These are phyloP conservation scores for Coreius guichenoti DNA, from an alignment of 2,797 vertebrate species.

Conservation along the genomic window DNA sequence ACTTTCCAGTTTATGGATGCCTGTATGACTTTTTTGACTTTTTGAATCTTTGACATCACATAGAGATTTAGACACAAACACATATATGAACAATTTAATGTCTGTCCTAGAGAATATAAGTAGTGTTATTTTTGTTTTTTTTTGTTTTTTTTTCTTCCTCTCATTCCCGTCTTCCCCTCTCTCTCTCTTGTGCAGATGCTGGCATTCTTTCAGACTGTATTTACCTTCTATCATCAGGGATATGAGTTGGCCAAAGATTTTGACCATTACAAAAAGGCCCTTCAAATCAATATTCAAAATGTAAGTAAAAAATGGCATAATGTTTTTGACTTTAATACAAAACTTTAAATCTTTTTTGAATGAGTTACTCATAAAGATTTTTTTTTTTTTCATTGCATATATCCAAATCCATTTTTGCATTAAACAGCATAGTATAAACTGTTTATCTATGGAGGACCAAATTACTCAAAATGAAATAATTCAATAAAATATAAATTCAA, in stretches of 20 bases:
- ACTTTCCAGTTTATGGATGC: neutral
- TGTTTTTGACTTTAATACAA: neutral
- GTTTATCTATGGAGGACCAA: too few relatives aligned
- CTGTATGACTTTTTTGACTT: neutral
- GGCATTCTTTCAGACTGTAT: conserved; percentile 97
- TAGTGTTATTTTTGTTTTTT: too few relatives aligned
- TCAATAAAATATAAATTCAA: too few relatives aligned
- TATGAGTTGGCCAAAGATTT: conserved; percentile 98
- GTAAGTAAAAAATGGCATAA: conserved; percentile 77
- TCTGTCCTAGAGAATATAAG: neutral
- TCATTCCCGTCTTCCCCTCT: neutral
- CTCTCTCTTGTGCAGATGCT: conserved; percentile 82
- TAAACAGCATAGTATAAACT: too few relatives aligned
- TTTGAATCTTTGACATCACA: neutral
- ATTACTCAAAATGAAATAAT: too few relatives aligned
- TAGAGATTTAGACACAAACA: neutral
- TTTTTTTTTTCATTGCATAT: too few relatives aligned
- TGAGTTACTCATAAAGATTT: too few relatives aligned
- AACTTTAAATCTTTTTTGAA: neutral
- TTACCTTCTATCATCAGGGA: conserved; percentile 98
- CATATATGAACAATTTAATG: neutral
- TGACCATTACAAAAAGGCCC: conserved; percentile 92
- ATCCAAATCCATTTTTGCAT: too few relatives aligned
- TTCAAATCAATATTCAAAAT: conserved; percentile 99
- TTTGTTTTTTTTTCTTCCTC: neutral